Base-by-base conservation (phyloP, 2,888 invertebrate genomes). In the Acleris laterana region DNA sequence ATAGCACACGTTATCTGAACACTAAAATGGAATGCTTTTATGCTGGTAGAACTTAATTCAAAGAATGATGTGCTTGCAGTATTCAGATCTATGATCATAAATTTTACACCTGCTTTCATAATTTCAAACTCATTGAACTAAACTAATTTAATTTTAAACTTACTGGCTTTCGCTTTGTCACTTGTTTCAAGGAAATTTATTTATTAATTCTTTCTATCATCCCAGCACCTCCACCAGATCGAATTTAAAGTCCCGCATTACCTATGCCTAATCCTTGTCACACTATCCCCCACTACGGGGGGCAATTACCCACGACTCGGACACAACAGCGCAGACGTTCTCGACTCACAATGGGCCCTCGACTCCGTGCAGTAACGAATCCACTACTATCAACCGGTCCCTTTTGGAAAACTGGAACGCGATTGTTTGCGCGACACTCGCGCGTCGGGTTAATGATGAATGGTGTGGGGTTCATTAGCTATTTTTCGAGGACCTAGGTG, bases 291-390 rank as follows among this genome's bases (percentile, higher is more conserved):
- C 76, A 77, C 82, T 75, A 78, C 78, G 82, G 77, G 86, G 85
- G 90, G 91, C 91, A 92, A 93, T 93, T 93, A 92, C 86, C 87
- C 85, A 85, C 86, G 88, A 88, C 90, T 90, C 88, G 91, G 91
- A 91, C 91, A 90, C 89, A 89, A 90, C 89, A 82, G 87, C 85
- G 85, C 87, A 88, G 88, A 88, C 89, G 89, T 87, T 81, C 89
- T 90, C 85, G 78, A 87, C 76, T 85, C 91, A 92, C 92, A 92
- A 92, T 92, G 84, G 89, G 77, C 81, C 89, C 92, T 91, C 88
- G 87, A 90, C 86, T 83, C 83, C 82, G 80, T 86, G 84, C 87
- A 85, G 89, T 91, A 92, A 92, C 92, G 92, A 92, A 90, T 90
- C 88, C 89, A 87, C 89, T 87, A 88, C 86, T 86, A 87, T 87